Evolutionary conservation across 2,797 vertebrate species (phyloP), one percentile per base, ranked within the genome.

Genomic region (Echeneis naucrates): DNA sequence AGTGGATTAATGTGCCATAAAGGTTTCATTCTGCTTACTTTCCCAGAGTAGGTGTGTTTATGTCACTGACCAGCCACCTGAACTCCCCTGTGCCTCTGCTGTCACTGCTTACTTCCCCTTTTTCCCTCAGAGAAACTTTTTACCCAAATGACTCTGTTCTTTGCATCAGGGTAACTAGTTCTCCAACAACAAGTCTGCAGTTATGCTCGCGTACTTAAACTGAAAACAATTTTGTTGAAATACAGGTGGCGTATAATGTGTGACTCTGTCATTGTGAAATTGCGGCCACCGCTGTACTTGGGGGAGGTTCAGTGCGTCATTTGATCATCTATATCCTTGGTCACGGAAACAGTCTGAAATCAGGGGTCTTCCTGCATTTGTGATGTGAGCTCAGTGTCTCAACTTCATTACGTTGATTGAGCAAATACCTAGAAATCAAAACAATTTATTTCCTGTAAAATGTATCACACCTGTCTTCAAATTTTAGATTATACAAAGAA

Each of bases 81-180:
- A 63, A 17, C 38, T 61, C 19, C 67, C 4, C 45, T 37, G 45
- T 50, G 38, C 33, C 63, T 54, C 57, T 12, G 5, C 21, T 17
- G 55, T 71, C 66, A 55, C 30, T 26, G n/a, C n/a, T 0, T 1
- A 26, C 68, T 32, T 77, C 85, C 81, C 73, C 79, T 81, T 70
- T 33, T 32, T 14, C 12, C 9, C 19, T 56, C 65, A 10, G 60
- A 65, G 47, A 16, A 0, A 0, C 6, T 8, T 47, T 65, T 17
- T 48, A 27, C 11, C 10, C 2, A 53, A 50, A 35, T 14, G 1
- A 52, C 52, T 68, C 47, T 50, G 4, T 50, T 14, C 64, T 42
- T 54, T 66, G 30, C n/a, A 50, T 72, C 23, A 57, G 32, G 37
- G 32, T 53, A 60, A 65, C 44, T 24, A 26, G 58, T 61, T 32